Evolutionary conservation across 1,140 invertebrate genomes (phyloP), one percentile per base, ranked within the genome.

Genomic region (Apis cerana): DNA sequence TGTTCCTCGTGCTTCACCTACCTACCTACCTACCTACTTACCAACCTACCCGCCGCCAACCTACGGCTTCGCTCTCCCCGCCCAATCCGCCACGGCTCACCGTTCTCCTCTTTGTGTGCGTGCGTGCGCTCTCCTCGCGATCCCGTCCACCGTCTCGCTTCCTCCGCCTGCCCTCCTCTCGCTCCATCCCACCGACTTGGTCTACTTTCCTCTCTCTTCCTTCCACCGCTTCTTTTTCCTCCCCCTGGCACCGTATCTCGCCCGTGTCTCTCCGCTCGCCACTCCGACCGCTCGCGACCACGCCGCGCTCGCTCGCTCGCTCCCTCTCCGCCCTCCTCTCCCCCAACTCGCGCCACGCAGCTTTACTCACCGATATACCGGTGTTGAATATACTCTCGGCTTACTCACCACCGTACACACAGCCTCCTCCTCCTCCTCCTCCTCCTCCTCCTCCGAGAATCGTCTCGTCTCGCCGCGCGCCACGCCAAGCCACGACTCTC

Each of bases 21-120:
- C 90, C 91, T 88, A 43, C 33, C 33, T 92, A 93, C 92, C 92
- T 93, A 93, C 91, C 91, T 92, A 93, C 91, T 90, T 91, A 91
- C 92, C 90, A 84, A 89, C 87, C 84, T 85, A 87, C 86, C 75
- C 83, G 80, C 75, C 83, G 78, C 85, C 91, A 89, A 88, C 92
- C 89, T 91, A 90, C 91, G 88, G 88, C 86, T 91, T 89, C 87
- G 79, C 74, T 89, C 83, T 89, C 89, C 88, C 88, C 87, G 87
- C 86, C 86, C 86, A 89, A 69, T 85, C 88, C 84, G 48, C 75
- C 52, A 33, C 70, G 61, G 52, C 33, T 43, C 33, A 5, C 33
- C 27, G 54, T 70, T 69, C 15, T 68, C 58, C 67, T 76, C 75
- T 48, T 43, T 64, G 75, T 85, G 67, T 74, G 65, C 56, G 67